Evolutionary conservation across 2,888 invertebrate species (phyloP), one percentile per base, ranked within the genome.

Genomic region (Chesias legatella): DNA sequence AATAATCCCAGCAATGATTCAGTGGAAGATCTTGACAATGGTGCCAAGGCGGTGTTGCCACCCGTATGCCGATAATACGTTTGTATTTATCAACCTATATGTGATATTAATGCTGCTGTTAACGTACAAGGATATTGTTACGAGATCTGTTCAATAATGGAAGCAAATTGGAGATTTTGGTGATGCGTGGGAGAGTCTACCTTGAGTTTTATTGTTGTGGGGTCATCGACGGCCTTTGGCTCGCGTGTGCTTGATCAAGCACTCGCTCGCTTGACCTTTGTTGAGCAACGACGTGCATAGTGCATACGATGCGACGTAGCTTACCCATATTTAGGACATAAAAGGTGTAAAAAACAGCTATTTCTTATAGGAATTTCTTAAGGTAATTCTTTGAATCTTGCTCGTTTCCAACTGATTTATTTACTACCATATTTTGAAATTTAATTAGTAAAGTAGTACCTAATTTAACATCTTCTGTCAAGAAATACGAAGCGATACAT

Each of bases 21-120:
- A 66, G 66, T 59, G 60, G 64, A 65, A 65, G 73, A 73, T 68
- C 62, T 62, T 53, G 45, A 53, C 54, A 84, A 73, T 59, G 65
- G 70, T 73, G 85, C 72, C 85, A 85, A 82, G 85, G 85, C 68
- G 57, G 67, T 58, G 52, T 58, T 47, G 53, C 53, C 55, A 70
- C 86, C 86, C 86, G 82, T 80, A 86, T 86, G 62, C 44, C 53
- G 85, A 82, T 82, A 82, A 79, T 71, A 65, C 79, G 78, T 78
- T 62, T 53, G 35, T 39, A 29, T 37, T n/a, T 51, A 57, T 61
- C 55, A 51, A 56, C 50, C 43, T 45, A 40, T 51, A 58, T 53
- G 33, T 39, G 47, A 9, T 48, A 50, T 53, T 48, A 53, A 63
- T 60, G 33, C 50, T 60, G 58, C 51, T 41, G 48, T 35, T 31